Percentiles rank a stretch among this genome's conserved stretches.
phyloP scores from a whole-genome alignment of 1,140 invertebrate species.

The Tetragnatha versicolor region DNA sequence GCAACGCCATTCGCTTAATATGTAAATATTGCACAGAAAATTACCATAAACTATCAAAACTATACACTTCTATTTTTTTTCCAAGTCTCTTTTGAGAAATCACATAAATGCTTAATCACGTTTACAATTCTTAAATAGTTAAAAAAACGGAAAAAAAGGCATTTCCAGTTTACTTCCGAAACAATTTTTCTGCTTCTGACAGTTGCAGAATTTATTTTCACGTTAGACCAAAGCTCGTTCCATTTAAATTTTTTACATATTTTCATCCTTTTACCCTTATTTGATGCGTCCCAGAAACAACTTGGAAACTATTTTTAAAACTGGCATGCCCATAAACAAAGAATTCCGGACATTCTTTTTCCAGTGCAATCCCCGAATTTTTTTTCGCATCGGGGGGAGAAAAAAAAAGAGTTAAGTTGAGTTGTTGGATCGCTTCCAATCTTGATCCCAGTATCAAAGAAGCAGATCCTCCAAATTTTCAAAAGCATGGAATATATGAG shows the following conservation, averaged over 20 bases:
- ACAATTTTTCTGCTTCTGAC: conserved; percentile 9
- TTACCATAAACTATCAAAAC: no score
- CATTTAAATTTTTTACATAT: not conserved
- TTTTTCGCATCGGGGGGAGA: not conserved
- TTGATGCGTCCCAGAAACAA: not conserved
- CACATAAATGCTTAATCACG: no score
- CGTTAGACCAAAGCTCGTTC: not conserved
- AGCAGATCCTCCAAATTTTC: not conserved
- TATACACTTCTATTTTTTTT: no score
- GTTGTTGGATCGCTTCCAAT: not conserved
- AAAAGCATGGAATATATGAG: not conserved
- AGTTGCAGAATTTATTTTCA: conserved; percentile 20
- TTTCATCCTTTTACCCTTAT: not conserved
- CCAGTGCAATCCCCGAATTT: not conserved
- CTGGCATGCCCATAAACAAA: conserved; percentile 16
- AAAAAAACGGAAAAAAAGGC: not conserved
- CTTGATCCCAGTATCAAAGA: not conserved
- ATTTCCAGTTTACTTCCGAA: not conserved
- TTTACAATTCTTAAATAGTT: no score
- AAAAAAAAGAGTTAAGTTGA: conserved; percentile 7
- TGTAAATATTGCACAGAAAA: no score
- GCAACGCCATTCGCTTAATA: no score
- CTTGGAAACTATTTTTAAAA: conserved; percentile 14
- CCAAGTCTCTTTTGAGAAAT: no score
- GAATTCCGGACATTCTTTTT: conserved; percentile 3